phyloP scores from a whole-genome alignment of 2,797 vertebrate species.

The Ptychobarbus kaznakovi region DNA sequence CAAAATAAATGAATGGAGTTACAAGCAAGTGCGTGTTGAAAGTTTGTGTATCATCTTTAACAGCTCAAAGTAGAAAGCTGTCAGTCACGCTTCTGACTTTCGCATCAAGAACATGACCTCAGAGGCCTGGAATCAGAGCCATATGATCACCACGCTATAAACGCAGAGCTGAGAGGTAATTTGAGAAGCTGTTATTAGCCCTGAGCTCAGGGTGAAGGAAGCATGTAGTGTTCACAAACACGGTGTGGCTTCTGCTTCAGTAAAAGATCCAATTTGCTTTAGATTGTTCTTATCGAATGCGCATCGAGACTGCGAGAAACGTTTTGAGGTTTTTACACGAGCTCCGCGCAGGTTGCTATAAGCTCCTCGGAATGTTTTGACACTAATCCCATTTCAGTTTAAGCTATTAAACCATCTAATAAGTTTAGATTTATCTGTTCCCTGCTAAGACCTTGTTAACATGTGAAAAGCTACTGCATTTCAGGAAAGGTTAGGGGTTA shows the following conservation, averaged over 20 bases:
- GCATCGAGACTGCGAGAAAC: neutral
- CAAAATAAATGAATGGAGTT: neutral
- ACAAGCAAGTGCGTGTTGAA: neutral
- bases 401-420: slow-evolving; percentile 22
- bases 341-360: neutral
- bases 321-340: neutral
- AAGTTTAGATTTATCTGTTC: slow-evolving; percentile 21
- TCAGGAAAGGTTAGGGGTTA: slow-evolving; percentile 33
- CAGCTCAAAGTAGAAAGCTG: neutral
- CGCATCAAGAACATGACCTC: slow-evolving; percentile 26
- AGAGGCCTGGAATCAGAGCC: slow-evolving; percentile 28
- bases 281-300: neutral
- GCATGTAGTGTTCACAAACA: neutral
- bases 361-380: slow-evolving; percentile 15
- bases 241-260: neutral
- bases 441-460: slow-evolving; percentile 13
- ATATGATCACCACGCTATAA: slow-evolving; percentile 8
- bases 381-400: slow-evolving; percentile 29
- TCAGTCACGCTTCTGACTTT: neutral
- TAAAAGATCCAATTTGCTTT: neutral
- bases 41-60: neutral
- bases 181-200: slow-evolving; percentile 35
- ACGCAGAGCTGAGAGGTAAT: slow-evolving; percentile 11
- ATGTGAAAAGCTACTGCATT: slow-evolving; percentile 23
- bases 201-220: neutral